Evolutionary conservation across 2,113 vertebrate species (phyloP), one percentile per base, ranked within the genome.

Genomic region (Oncorhynchus clarkii): DNA sequence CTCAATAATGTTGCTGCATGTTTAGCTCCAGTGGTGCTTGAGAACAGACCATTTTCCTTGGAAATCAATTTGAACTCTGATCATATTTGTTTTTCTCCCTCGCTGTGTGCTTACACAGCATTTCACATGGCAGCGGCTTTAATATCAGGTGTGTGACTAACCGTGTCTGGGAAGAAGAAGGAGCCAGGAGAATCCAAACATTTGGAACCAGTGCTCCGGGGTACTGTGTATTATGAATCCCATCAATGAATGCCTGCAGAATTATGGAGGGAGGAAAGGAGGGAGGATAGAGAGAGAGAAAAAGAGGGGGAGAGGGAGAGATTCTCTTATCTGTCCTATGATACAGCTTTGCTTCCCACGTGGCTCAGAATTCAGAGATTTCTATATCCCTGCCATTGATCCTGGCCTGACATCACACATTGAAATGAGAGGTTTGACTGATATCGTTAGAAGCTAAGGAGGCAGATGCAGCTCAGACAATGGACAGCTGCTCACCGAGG

Each of bases 101-200:
- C 85, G 87, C 80, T 84, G 51, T 45, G 78, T 18, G 51, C 51
- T 54, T 54, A 54, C 51, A 54, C 51, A 54, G 51, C 51, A 18
- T 54, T 54, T 54, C 16, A 18, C 16, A 18, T 54, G 14, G 51
- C 51, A 54, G 51, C 51, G 12, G 51, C 51, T 54, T 54, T 54
- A 14, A 76, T 89, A 87, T 86, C 84, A 86, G 83, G 81, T 84
- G 86, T 74, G 79, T 85, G 67, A 78, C 77, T 73, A 67, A 64
- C 78, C 84, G 51, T 82, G 80, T 24, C n/a, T 86, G 59, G 22
- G 65, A 81, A 79, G 73, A 80, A 77, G 65, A 70, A 71, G 49
- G 65, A n/a, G 59, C 59, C 59, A 60, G 51, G 16, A 14, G 51
- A 16, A 54, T 18, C 14, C 51, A 54, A 18, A 54, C 51, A 18